Base-by-base conservation (phyloP, 2,113 vertebrate genomes). In the Mesitornis unicolor region DNA sequence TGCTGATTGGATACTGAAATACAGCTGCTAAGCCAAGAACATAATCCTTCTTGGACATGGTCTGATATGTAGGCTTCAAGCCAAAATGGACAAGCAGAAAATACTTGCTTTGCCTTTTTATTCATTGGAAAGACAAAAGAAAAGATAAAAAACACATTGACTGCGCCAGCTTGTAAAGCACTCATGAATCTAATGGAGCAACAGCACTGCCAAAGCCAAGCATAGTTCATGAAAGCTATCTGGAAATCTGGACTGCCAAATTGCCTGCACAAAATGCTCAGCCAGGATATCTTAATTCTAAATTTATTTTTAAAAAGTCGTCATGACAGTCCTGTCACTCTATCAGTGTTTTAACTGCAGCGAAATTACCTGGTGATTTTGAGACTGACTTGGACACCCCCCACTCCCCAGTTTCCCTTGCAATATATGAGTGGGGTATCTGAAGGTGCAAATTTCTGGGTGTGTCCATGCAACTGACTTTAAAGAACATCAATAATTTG, bases 51-150 rank as follows among this genome's bases (percentile, higher is more conserved):
- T 80, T 80, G 68, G 56, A 77, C 19, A 36, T 11, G 7, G 35
- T 43, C 77, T 67, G 54, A 93, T 31, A 48, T 2, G 6, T 3
- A 85, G 85, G 64, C 13, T 70, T 89, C 40, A 81, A 21, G n/a
- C 10, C 85, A 94, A 95, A 92, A 88, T 4, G 31, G 73, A 94
- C 42, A 67, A 54, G 93, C 31, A 83, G 63, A 86, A 94, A 95
- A 93, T 45, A 89, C 25, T 79, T 82, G 29, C 35, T 88, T 93
- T 1, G 11, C 60, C 60, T 86, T 89, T 87, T 92, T 92, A 64
- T 48, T 88, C 29, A 96, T 47, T 43, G 36, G 64, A 77, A 95
- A 45, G 29, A 47, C n/a, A 35, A 82, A 67, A 64, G 8, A 59
- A 50, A 61, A 56, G 5, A 43, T 21, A 42, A 36, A 35, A 65